Evolutionary conservation across 2,888 invertebrate species (phyloP), one percentile per base, ranked within the genome.

Genomic region (Oligia fasciuncula): DNA sequence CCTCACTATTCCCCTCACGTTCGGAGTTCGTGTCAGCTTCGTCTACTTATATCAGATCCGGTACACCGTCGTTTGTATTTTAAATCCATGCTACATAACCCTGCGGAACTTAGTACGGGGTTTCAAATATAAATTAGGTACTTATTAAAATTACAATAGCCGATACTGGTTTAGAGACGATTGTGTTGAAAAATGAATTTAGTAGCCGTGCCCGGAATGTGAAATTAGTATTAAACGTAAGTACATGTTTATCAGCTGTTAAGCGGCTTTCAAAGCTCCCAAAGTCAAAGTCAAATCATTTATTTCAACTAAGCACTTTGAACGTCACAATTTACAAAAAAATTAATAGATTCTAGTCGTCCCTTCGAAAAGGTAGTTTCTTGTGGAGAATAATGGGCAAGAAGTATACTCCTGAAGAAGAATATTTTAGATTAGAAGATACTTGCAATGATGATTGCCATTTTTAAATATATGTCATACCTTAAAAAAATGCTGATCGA

Each of bases 41-140:
- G 91, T 91, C 88, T 89, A 89, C 90, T 89, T 89, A 88, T 90
- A 91, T 91, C 92, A 90, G 93, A 93, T 94, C 94, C 94, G 94
- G 94, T 91, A 92, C 88, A 90, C 84, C 83, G 79, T 76, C 76
- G 89, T 91, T 89, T 86, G 90, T 91, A 91, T 92, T 91, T 91
- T 85, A 89, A 88, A 85, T 87, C 89, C 88, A 90, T 83, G 66
- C 60, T 69, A 85, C 79, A 79, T 90, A 86, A 89, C 82, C 72
- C 82, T 86, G 84, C 89, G 90, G 89, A 91, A 91, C 90, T 81
- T 60, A 60, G 69, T 73, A 67, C 60, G 60, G 2, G 68, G 79
- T 72, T 72, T 75, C 72, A 77, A 83, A 88, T 83, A 83, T 86
- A 88, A 86, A 88, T 88, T 72, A 77, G 79, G 66, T 67, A 76